phyloP scores from a whole-genome alignment of 2,113 vertebrate species.

The Tyrannus savana region DNA sequence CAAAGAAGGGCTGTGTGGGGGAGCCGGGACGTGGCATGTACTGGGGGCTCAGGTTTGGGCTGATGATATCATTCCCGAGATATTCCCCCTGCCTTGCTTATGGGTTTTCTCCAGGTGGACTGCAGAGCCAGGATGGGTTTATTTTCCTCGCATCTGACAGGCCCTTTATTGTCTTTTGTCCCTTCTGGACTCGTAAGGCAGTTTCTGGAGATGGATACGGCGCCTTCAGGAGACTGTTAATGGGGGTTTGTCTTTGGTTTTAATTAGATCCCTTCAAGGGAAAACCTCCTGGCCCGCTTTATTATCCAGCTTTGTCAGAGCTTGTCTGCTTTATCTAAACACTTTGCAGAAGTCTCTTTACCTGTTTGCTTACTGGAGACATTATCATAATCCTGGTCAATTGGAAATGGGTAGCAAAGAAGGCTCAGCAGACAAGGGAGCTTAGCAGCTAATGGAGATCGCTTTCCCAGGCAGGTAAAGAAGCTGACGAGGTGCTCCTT shows the following conservation, averaged over 20 bases:
- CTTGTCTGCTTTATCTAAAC: constrained; percentile 71
- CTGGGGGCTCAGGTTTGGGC: rapidly evolving
- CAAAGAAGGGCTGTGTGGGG: rapidly evolving
- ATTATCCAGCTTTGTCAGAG: constrained; percentile 71
- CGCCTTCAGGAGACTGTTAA: constrained; percentile 61
- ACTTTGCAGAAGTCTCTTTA: constrained; percentile 65
- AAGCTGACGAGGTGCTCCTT: not conserved
- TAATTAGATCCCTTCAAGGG: constrained; percentile 74
- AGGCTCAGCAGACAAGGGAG: not conserved
- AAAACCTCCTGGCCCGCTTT: constrained; percentile 62
- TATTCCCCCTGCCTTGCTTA: not conserved
- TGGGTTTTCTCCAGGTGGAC: not conserved
- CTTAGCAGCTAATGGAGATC: not conserved
- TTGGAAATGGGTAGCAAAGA: constrained; percentile 35
- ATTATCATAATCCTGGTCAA: constrained; percentile 66
- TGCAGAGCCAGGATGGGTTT: not conserved
- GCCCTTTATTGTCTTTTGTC: not conserved
- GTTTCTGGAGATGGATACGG: constrained; percentile 32
- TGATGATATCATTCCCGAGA: rapidly evolving
- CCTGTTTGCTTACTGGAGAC: constrained; percentile 57
- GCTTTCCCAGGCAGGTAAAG: not conserved
- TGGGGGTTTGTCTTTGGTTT: constrained; percentile 68
- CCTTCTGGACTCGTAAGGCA: constrained; percentile 17
- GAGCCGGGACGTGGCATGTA: rapidly evolving
- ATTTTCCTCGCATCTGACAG: not conserved